Base-by-base conservation (phyloP, 2,113 vertebrate species). In the Notechis scutatus region DNA sequence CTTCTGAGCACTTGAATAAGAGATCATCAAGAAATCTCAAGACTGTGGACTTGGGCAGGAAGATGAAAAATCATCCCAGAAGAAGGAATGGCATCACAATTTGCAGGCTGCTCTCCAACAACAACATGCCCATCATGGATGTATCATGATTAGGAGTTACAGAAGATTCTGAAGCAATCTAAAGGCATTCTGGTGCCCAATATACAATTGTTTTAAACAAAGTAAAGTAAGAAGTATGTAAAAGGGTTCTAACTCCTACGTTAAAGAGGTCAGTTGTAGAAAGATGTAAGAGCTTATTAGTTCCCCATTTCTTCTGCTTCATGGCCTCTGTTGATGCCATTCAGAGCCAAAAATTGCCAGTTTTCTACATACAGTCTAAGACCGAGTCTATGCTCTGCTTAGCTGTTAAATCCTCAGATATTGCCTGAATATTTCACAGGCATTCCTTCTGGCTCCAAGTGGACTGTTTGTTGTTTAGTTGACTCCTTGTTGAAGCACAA, bases 381-480 rank as follows among this genome's bases (percentile, higher is more conserved):
- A 21, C 24, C 3, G 47, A 23, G 81, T 42, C 5, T 57, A 56
- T 8, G 23, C 39, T 52, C 34, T 42, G 61, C 92, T 92, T 54
- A 88, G 3, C 69, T 34, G 34, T 61, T 90, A 90, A 64, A 34
- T 90, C 42, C 88, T 91, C 23, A 2, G 81, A 85, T 89, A 2
- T 91, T 94, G 57, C 91, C 59, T 92, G 29, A 88, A 15, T 34
- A 26, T 87, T 55, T 87, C 87, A 91, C 50, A 11, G 92, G 93
- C 61, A 93, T 92, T 91, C 69, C 9, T 34, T 55, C 94, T 56
- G 42, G 91, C 55, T 59, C 45, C 91, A 45, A 59, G 47, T 93
- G 56, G 87, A 94, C 50, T 57, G 6, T 42, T 42, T 81, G 74
- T 86, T 0, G 86, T 91, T 24, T 64, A 64, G 92, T 86, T 2